phyloP scores from a whole-genome alignment of 2,888 invertebrate species.

The Thyatira batis region DNA sequence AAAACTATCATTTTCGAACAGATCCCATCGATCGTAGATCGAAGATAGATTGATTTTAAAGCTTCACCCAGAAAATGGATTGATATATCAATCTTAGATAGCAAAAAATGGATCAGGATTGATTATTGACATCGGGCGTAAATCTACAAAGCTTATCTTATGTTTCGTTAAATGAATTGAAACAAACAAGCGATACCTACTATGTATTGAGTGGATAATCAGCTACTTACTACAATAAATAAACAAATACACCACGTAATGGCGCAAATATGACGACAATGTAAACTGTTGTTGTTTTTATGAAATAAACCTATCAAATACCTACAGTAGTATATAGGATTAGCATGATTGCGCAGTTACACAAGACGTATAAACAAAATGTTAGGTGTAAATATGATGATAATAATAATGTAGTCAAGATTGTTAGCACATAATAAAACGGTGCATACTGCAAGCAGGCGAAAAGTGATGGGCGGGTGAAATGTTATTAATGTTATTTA shows the following conservation, averaged over 20 bases:
- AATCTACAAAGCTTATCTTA: not conserved
- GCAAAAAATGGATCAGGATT: too few species aligned
- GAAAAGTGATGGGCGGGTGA: constrained; percentile 37
- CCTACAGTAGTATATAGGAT: not conserved
- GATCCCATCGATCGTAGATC: too few species aligned
- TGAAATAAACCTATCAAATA: not conserved
- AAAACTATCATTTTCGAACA: too few species aligned
- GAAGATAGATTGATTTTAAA: too few species aligned
- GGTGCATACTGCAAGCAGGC: constrained; percentile 47
- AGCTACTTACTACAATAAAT: not conserved
- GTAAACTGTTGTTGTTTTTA: not conserved
- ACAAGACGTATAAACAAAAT: not conserved
- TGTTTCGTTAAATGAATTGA: not conserved
- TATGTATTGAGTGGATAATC: not conserved
- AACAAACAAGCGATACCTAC: not conserved
- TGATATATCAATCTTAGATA: too few species aligned
- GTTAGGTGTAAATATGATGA: not conserved
- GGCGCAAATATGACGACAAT: not conserved
- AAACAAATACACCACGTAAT: not conserved
- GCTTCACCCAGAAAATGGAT: too few species aligned
- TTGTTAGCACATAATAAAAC: not conserved
- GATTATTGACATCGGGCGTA: too few species aligned
- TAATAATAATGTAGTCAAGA: not conserved
- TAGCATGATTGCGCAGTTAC: not conserved
- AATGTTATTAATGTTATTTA: constrained; percentile 44